Evolutionary conservation across 1,140 invertebrate species (phyloP).

Genomic region (Drosophila cardini): DNA sequence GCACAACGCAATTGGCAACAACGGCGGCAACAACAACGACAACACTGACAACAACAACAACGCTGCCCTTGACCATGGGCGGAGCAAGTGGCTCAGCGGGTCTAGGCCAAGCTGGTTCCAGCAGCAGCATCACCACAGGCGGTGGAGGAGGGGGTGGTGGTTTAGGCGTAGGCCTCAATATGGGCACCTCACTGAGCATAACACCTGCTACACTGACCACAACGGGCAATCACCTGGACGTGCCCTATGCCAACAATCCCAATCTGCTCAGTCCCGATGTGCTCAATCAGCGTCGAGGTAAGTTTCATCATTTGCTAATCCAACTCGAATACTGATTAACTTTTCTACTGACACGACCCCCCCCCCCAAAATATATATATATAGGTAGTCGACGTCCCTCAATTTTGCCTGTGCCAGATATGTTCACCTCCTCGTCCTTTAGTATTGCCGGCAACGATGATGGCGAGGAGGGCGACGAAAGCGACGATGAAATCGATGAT

Average conservation of each 20-base stretch:
- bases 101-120: slow-evolving; percentile 9
- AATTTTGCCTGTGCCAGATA: slow-evolving; percentile 94
- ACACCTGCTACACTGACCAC: slow-evolving; percentile 69
- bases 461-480: slow-evolving; percentile 91
- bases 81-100: slow-evolving; percentile 27
- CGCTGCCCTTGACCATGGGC: slow-evolving; percentile 55
- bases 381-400: slow-evolving; percentile 93
- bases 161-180: slow-evolving; percentile 50
- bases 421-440: slow-evolving; percentile 91
- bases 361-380: not conserved
- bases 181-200: slow-evolving; percentile 63
- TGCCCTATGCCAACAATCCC: slow-evolving; percentile 91
- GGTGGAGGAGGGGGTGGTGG: slow-evolving; percentile 47
- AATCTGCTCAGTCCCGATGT: slow-evolving; percentile 93
- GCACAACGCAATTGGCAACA: slow-evolving; percentile 63
- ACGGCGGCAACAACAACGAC: slow-evolving; percentile 75
- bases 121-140: slow-evolving; percentile 24
- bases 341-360: too few species aligned
- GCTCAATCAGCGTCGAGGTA: slow-evolving; percentile 90
- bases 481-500: slow-evolving; percentile 94
- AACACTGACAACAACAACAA: slow-evolving; percentile 66
- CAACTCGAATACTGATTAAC: not conserved
- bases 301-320: slow-evolving; percentile 19
- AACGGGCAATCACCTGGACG: slow-evolving; percentile 90
- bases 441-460: slow-evolving; percentile 90